Evolutionary conservation across 2,113 vertebrate genomes (phyloP).

Genomic region (Poecilia latipinna): DNA sequence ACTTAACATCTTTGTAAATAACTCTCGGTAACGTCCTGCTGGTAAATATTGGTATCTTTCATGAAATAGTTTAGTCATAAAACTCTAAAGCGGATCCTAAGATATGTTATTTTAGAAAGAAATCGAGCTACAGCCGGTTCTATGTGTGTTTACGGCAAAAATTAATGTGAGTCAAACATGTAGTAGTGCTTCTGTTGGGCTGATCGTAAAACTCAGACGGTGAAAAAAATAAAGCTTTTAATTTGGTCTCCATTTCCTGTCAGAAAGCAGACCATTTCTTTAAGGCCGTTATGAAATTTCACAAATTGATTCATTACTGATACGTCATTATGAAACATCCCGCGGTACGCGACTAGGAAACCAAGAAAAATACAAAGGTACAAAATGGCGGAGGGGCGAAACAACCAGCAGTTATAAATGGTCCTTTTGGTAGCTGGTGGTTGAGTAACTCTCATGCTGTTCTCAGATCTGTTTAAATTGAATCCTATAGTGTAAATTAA

Average conservation of each 20-base stretch:
- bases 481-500: not conserved
- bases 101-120: no score
- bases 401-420: not conserved
- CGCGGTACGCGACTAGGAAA: not conserved
- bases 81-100: no score
- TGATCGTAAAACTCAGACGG: no score
- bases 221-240: no score
- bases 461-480: conserved; percentile 31
- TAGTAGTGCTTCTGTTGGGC: not conserved
- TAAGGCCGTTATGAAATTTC: not conserved
- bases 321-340: not conserved
- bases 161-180: not conserved
- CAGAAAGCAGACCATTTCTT: not conserved
- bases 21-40: no score
- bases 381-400: not conserved
- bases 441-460: conserved; percentile 3
- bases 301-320: not conserved
- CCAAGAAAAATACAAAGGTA: not conserved
- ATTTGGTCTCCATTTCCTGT: not conserved
- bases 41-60: no score
- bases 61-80: no score
- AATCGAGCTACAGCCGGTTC: not conserved
- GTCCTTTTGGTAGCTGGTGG: conserved; percentile 8
- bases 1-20: no score
- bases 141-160: not conserved